phyloP scores from a whole-genome alignment of 1,140 invertebrate genomes.

The Dysdera silvatica region DNA sequence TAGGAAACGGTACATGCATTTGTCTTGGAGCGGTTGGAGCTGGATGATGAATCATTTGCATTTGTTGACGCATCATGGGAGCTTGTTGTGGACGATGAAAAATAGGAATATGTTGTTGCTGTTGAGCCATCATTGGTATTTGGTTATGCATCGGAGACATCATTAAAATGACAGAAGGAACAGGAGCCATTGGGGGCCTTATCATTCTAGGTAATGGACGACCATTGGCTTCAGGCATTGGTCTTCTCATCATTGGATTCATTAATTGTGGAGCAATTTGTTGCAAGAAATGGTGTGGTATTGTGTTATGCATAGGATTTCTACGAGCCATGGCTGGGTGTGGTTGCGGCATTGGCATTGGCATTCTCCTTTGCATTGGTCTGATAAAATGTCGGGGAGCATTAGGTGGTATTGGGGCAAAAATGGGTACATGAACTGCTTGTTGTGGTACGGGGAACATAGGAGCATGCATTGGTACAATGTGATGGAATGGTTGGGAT shows the following conservation, averaged over 20 bases:
- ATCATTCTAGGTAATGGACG: slow-evolving; percentile 2
- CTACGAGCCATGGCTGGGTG: slow-evolving; percentile 16
- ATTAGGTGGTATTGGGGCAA: slow-evolving; percentile 16
- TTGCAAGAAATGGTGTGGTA: slow-evolving; percentile 1
- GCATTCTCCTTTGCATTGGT: slow-evolving; percentile 20
- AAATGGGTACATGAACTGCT: slow-evolving; percentile 13
- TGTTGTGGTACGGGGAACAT: slow-evolving; percentile 11
- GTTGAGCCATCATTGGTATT: slow-evolving; percentile 14
- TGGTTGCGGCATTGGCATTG: slow-evolving; percentile 5
- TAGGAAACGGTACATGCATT: neutral
- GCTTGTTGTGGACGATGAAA: slow-evolving; percentile 3
- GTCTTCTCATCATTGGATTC: neutral
- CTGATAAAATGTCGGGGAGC: slow-evolving; percentile 10
- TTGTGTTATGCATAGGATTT: slow-evolving; percentile 8
- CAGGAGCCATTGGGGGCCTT: slow-evolving; percentile 18
- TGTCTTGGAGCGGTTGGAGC: slow-evolving; percentile 4
- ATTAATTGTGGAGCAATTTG: neutral
- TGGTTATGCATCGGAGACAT: slow-evolving; percentile 16
- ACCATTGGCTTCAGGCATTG: neutral
- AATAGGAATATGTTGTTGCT: slow-evolving; percentile 9
- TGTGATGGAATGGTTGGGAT: neutral
- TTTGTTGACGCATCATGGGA: neutral
- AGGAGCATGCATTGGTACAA: slow-evolving; percentile 12
- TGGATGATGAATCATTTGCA: neutral
- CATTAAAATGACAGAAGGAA: slow-evolving; percentile 21